phyloP scores from a whole-genome alignment of 2,113 vertebrate genomes.

The Oncorhynchus keta region DNA sequence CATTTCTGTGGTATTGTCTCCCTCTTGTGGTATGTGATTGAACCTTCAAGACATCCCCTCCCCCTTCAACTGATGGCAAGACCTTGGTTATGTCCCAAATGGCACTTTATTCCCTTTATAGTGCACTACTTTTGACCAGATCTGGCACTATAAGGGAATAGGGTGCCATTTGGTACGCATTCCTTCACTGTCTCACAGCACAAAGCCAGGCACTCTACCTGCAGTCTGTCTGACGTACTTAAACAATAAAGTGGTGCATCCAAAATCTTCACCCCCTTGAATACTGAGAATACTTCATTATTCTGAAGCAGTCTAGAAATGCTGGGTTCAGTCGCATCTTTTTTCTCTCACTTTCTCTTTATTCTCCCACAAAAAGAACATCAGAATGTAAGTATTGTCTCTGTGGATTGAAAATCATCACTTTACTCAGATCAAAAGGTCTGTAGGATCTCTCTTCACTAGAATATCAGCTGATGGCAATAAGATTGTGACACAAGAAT shows the following conservation, averaged over 20 bases:
- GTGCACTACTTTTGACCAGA: no score
- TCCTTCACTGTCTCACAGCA: constrained; percentile 49
- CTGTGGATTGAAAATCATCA: no score
- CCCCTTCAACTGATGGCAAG: constrained; percentile 28
- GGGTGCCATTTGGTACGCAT: no score
- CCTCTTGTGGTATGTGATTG: constrained; percentile 64
- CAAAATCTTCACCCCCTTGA: constrained; percentile 51
- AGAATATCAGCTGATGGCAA: no score
- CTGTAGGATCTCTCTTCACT: no score
- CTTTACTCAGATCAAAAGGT: no score
- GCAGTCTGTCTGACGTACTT: constrained; percentile 70
- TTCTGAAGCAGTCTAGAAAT: background rate
- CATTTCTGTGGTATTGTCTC: constrained; percentile 59
- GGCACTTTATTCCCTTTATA: no score
- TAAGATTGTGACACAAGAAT: no score
- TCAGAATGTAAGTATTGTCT: no score
- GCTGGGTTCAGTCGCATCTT: background rate
- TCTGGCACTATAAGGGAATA: no score
- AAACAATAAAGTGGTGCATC: constrained; percentile 45
- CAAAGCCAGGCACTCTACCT: constrained; percentile 71
- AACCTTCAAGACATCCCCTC: constrained; percentile 21
- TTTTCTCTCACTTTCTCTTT: background rate
- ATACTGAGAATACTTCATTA: background rate
- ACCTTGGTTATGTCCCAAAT: constrained; percentile 16
- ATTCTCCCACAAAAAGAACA: no score